A percentile compares a stretch with the other conserved stretches of the same genome.
Evolutionary conservation across 2,888 invertebrate species (phyloP).

Genomic region (Ariolimax columbianus): DNA sequence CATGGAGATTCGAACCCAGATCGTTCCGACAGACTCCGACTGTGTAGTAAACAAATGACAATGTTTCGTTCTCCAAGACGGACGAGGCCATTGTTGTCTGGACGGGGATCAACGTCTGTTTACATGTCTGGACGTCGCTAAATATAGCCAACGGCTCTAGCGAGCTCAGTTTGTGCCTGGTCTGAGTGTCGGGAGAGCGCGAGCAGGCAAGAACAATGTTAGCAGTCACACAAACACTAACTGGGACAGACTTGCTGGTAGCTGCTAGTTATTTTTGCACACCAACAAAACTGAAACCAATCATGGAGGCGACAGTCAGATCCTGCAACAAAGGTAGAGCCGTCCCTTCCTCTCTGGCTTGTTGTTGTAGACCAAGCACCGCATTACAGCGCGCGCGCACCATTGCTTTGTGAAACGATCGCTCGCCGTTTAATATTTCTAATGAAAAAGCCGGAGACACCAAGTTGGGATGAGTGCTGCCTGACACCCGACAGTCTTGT

Average conservation of each 20-base stretch:
- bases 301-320: not conserved
- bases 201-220: too few relatives aligned
- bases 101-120: too few relatives aligned
- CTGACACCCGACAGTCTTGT: not conserved
- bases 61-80: too few relatives aligned
- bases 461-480: not conserved
- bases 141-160: too few relatives aligned
- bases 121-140: too few relatives aligned
- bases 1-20: too few relatives aligned
- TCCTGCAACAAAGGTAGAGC: not conserved
- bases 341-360: not conserved
- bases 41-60: too few relatives aligned
- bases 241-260: not conserved
- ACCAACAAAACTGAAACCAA: not conserved
- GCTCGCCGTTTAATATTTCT: slow-evolving; percentile 6
- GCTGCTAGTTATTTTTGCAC: not conserved
- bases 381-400: not conserved
- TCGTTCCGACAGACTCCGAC: too few relatives aligned
- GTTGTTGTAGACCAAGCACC: slow-evolving; percentile 5
- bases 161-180: too few relatives aligned
- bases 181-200: too few relatives aligned
- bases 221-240: not conserved
- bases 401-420: not conserved
- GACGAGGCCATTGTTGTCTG: too few relatives aligned
- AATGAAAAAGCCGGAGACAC: not conserved